These are phyloP conservation scores for Drosophila kanapiae DNA, from an alignment of 1,140 invertebrate genomes.

Conservation along the genomic window DNA sequence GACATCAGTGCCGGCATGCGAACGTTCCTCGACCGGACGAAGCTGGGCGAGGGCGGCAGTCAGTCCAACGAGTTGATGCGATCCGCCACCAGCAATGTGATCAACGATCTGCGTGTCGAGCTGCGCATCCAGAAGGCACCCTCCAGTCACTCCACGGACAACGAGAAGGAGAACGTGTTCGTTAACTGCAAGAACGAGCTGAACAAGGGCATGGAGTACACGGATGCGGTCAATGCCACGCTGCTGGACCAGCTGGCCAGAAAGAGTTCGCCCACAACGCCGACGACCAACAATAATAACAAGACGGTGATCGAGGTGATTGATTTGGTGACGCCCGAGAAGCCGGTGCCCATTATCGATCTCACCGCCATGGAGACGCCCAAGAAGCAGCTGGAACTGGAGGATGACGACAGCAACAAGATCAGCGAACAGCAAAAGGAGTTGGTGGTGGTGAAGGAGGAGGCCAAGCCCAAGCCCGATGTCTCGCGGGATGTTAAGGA, in stretches of 20 bases:
- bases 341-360: constrained; percentile 73
- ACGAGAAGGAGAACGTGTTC: constrained; percentile 84
- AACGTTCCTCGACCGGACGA: constrained; percentile 87
- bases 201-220: constrained; percentile 83
- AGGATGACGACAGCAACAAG: constrained; percentile 72
- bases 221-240: constrained; percentile 80
- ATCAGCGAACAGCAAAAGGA: constrained; percentile 65
- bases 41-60: constrained; percentile 56
- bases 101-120: constrained; percentile 78
- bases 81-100: constrained; percentile 77
- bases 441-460: constrained; percentile 7
- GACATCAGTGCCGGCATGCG: constrained; percentile 92
- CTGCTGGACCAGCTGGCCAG: constrained; percentile 70
- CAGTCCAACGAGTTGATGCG: constrained; percentile 67
- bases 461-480: constrained; percentile 69
- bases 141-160: constrained; percentile 76
- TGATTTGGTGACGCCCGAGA: constrained; percentile 81
- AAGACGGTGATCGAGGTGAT: constrained; percentile 73
- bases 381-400: constrained; percentile 48
- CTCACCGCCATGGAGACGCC: constrained; percentile 64
- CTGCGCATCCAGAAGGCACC: constrained; percentile 77
- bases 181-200: constrained; percentile 83
- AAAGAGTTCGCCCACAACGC: constrained; percentile 70
- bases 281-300: constrained; percentile 62
- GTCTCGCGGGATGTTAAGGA: constrained; percentile 80